Conservation (phyloP, 2,888 invertebrate genomes). For the Pharmacophagus antenor region DNA sequence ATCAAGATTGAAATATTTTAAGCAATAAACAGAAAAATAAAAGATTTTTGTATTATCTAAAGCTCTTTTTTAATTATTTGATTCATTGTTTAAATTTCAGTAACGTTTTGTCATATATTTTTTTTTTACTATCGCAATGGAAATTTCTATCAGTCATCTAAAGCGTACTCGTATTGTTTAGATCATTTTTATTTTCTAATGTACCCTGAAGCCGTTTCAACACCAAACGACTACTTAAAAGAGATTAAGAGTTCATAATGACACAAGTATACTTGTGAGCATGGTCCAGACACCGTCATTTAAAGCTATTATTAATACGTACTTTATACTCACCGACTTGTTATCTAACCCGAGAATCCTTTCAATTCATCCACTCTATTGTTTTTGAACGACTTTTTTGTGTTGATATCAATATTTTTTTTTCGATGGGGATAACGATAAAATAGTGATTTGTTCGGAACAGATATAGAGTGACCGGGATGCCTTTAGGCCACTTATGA, state of each 20-base stretch:
- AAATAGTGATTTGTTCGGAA: conserved; percentile 77
- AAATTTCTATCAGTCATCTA: conserved; percentile 24
- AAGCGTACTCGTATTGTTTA: conserved; percentile 3
- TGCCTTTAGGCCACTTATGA: conserved; percentile 66
- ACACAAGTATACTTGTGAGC: conserved; percentile 54
- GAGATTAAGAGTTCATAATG: conserved; percentile 43
- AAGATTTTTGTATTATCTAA: too few relatives aligned
- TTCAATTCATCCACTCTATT: conserved; percentile 78
- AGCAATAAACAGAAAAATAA: not conserved
- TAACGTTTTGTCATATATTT: not conserved
- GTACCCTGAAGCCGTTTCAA: conserved; percentile 23
- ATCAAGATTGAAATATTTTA: not conserved
- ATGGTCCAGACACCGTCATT: conserved; percentile 50
- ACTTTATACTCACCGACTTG: conserved; percentile 61
- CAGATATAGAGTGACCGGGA: conserved; percentile 64
- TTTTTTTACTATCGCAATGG: not conserved
- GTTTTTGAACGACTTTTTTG: conserved; percentile 77
- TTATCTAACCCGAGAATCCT: conserved; percentile 75
- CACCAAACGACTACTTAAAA: conserved; percentile 29
- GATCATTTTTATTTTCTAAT: conserved; percentile 8
- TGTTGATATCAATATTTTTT: conserved; percentile 78
- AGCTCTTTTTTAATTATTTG: not conserved
- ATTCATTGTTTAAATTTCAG: not conserved
- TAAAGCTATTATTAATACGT: conserved; percentile 76
- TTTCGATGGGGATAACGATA: conserved; percentile 71